Evolutionary conservation across 2,888 invertebrate species (phyloP).

Genomic region (Leptodirus hochenwartii): DNA sequence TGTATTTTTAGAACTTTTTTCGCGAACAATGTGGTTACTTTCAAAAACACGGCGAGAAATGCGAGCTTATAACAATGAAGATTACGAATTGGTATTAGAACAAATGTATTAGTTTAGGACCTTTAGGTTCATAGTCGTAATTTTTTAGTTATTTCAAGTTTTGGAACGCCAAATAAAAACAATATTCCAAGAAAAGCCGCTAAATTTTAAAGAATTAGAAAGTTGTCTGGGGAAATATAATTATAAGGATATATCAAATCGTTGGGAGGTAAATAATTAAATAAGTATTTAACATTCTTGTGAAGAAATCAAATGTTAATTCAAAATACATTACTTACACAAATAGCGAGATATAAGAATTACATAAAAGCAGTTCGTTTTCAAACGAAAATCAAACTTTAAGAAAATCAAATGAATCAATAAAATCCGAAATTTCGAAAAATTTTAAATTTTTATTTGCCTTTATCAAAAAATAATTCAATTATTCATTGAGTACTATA

Average conservation of each 20-base stretch:
- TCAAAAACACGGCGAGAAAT: constrained; percentile 25
- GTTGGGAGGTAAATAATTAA: constrained; percentile 19
- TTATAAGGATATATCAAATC: constrained; percentile 19
- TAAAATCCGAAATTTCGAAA: no score
- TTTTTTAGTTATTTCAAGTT: constrained; percentile 20
- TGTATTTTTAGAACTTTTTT: constrained; percentile 24
- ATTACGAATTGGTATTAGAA: constrained; percentile 21
- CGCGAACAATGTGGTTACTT: constrained; percentile 23
- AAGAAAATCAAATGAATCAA: no score
- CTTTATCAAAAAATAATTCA: no score
- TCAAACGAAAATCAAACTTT: no score
- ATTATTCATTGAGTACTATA: no score
- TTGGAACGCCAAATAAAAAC: constrained; percentile 22
- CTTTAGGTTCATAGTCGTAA: neutral
- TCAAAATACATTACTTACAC: constrained; percentile 14
- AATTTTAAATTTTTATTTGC: no score
- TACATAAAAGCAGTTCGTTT: neutral
- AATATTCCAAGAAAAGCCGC: constrained; percentile 20
- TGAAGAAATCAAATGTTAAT: constrained; percentile 20
- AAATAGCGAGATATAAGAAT: constrained; percentile 4
- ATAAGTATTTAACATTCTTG: constrained; percentile 11
- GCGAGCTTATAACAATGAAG: constrained; percentile 22
- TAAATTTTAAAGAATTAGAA: constrained; percentile 19
- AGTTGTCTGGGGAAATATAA: constrained; percentile 19
- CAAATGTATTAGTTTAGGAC: neutral